Base-by-base conservation (phyloP, 2,113 vertebrate species). In the Elephantulus edwardii region DNA sequence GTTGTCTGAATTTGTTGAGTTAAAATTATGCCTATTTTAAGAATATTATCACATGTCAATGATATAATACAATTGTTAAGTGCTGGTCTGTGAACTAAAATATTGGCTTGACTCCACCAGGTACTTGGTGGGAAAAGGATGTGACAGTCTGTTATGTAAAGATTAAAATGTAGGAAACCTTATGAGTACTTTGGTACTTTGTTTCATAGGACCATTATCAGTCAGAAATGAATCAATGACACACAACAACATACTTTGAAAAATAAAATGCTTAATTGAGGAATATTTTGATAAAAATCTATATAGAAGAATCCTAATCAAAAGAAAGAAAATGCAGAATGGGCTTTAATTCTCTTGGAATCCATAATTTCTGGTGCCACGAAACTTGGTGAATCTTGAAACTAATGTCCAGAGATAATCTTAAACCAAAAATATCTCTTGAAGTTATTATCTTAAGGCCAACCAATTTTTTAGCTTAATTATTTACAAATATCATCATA, bases 1-100 rank as follows among this genome's bases (percentile, higher is more conserved):
- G 46, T n/a, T 84, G 58, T 30, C 8, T 92, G 64, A 22, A 68
- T 72, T 90, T 95, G 46, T 70, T 88, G 38, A 6, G 64, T 89
- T 80, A 54, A 77, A 80, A 80, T 62, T 62, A 80, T 83, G 7
- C 42, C 72, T 74, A 19, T 6, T 90, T 90, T 79, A 60, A 82
- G 93, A 52, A 80, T 66, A 16, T 13, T 30, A 64, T 30, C 56
- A 6, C 56, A n/a, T n/a, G n/a, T 50, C 33, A 14, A 33, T 62
- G 28, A 6, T 4, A 28, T 30, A 62, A 62, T 62, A 28, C 58
- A 62, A 62, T 62, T 26, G 28, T 62, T 33, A 62, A 13, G 26
- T 60, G 56, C 58, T 62, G 4, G 9, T 8, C 26, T 33, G 30
- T 30, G 4, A 33, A 62, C 58, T 13, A 33, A 33, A 13, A 62